phyloP scores from a whole-genome alignment of 2,113 vertebrate species.

The Sander vitreus region DNA sequence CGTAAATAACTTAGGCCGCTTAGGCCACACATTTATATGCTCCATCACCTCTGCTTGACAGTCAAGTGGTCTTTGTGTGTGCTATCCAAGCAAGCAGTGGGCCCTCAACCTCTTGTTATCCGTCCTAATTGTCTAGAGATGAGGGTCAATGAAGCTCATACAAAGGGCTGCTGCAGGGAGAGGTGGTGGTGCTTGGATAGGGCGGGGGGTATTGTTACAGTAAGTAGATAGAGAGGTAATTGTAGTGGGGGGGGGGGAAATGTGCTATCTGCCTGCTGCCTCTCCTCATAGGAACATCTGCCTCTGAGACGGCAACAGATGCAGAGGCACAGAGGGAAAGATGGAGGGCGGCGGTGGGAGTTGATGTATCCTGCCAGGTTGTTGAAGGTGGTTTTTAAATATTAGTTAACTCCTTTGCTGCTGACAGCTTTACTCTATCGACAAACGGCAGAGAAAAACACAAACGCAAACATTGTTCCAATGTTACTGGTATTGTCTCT shows the following conservation, averaged over 20 bases:
- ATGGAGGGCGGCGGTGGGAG: conserved; percentile 35
- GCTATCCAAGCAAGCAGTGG: conserved; percentile 33
- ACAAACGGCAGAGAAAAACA: background rate
- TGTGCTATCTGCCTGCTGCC: conserved; percentile 67
- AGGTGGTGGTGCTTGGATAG: conserved; percentile 24
- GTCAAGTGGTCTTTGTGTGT: conserved; percentile 41
- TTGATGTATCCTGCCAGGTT: conserved; percentile 40
- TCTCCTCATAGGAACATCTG: conserved; percentile 77
- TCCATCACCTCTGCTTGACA: conserved; percentile 26
- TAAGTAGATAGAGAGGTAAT: conserved; percentile 63
- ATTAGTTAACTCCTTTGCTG: background rate
- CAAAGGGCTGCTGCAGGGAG: conserved; percentile 49
- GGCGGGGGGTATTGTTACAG: conserved; percentile 49
- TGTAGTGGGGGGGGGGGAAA: conserved; percentile 21
- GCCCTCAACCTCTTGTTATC: conserved; percentile 57
- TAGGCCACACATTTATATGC: background rate
- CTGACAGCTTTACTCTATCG: background rate
- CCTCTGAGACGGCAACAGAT: conserved; percentile 77
- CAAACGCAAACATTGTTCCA: background rate
- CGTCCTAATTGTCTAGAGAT: conserved; percentile 66
- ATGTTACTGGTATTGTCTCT: background rate
- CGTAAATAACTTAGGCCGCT: conserved; percentile 1
- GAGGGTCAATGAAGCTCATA: conserved; percentile 68
- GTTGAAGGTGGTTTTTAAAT: conserved; percentile 33
- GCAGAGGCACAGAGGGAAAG: conserved; percentile 63